These are phyloP conservation scores for Cryptocheilus praepositus DNA, from an alignment of 2,888 invertebrate species.

Conservation along the genomic window DNA sequence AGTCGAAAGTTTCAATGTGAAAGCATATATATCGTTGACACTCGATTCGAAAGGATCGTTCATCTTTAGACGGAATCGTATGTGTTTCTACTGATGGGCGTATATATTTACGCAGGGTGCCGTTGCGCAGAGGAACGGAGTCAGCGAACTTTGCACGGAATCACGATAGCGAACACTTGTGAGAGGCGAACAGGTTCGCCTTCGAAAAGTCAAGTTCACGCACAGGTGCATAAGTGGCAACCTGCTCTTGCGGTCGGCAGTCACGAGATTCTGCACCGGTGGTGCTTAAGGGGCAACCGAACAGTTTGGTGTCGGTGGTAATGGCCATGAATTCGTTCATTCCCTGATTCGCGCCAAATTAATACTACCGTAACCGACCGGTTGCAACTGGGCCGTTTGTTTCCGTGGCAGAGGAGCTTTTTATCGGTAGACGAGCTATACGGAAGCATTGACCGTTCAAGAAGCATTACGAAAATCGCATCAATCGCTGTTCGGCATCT, in stretches of 20 bases:
- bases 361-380: too few relatives aligned
- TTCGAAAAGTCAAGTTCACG: conserved; percentile 55
- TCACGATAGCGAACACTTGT: background rate
- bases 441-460: too few relatives aligned
- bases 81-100: too few relatives aligned
- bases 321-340: conserved; percentile 26
- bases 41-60: background rate
- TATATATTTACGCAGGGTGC: background rate
- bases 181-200: conserved; percentile 32
- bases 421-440: too few relatives aligned
- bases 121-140: conserved; percentile 24
- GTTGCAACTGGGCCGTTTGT: background rate
- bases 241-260: conserved; percentile 38
- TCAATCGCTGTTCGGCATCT: background rate
- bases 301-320: conserved; percentile 19
- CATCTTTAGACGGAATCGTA: background rate
- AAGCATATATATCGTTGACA: conserved; percentile 24
- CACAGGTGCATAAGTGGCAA: conserved; percentile 53
- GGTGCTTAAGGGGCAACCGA: background rate
- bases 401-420: too few relatives aligned
- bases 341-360: too few relatives aligned
- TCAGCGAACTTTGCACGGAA: background rate
- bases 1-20: conserved; percentile 31
- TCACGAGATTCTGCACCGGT: conserved; percentile 40
- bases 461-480: too few relatives aligned